Conservation (phyloP, 2,888 invertebrate genomes). For the Ariolimax columbianus region DNA sequence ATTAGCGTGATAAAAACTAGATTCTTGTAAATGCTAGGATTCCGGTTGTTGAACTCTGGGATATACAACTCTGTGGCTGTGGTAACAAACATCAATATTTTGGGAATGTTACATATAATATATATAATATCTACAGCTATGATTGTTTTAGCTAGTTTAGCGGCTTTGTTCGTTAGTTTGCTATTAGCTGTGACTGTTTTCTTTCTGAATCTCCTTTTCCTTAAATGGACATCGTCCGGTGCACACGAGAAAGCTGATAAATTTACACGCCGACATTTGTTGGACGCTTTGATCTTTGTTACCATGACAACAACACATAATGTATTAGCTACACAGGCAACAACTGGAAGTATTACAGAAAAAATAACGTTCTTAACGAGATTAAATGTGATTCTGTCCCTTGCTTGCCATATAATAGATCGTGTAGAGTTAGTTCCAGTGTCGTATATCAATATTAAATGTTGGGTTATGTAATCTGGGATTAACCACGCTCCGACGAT, state of each 20-base stretch:
- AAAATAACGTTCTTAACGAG: neutral
- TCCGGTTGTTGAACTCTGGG: neutral
- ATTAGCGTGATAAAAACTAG: neutral
- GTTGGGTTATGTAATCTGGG: neutral
- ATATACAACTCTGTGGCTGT: neutral
- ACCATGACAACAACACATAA: neutral
- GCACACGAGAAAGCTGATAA: neutral
- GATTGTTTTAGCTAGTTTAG: too few species aligned
- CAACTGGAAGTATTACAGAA: neutral
- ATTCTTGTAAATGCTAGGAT: neutral
- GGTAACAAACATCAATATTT: neutral
- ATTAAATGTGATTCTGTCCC: neutral
- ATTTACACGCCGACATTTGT: neutral
- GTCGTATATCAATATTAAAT: neutral
- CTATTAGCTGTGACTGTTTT: neutral
- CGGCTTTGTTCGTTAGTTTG: neutral
- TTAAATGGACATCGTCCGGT: neutral
- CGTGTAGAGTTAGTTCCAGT: neutral
- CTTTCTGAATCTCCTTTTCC: neutral
- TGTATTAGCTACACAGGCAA: neutral
- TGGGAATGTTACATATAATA: constrained; percentile 19
- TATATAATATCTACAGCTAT: neutral
- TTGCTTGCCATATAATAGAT: neutral
- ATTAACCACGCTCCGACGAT: neutral
- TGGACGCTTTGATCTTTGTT: too few species aligned